Evolutionary conservation across 1,140 invertebrate species (phyloP).

Genomic region (Drosophila eugracilis): DNA sequence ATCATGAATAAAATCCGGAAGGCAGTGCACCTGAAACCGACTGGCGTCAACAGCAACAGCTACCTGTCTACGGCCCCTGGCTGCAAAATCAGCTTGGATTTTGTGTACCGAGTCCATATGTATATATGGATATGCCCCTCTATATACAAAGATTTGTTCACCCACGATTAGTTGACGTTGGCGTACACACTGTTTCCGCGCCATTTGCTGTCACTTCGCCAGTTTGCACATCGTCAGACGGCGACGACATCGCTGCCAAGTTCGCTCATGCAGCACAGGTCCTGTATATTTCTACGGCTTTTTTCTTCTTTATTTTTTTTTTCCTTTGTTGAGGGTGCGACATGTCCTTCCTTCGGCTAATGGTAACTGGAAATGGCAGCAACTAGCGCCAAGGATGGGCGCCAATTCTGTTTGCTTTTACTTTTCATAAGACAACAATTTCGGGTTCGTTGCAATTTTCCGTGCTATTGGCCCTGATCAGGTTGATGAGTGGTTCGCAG

Average conservation of each 20-base stretch:
- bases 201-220: slow-evolving; percentile 82
- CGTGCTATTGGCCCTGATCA: slow-evolving; percentile 75
- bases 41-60: slow-evolving; percentile 51
- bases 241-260: slow-evolving; percentile 59
- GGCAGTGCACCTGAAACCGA: slow-evolving; percentile 50
- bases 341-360: slow-evolving; percentile 61
- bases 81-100: slow-evolving; percentile 7
- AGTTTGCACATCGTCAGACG: slow-evolving; percentile 80
- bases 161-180: slow-evolving; percentile 81
- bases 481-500: slow-evolving; percentile 50
- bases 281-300: slow-evolving; percentile 23
- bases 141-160: slow-evolving; percentile 71
- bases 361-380: slow-evolving; percentile 77
- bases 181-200: slow-evolving; percentile 76
- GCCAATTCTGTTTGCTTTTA: slow-evolving; percentile 71
- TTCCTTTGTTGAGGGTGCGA: slow-evolving; percentile 6
- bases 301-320: slow-evolving; percentile 1
- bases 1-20: slow-evolving; percentile 5
- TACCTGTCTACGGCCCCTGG: slow-evolving; percentile 30
- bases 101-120: slow-evolving; percentile 78
- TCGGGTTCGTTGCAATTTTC: slow-evolving; percentile 65
- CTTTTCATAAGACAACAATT: slow-evolving; percentile 67
- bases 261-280: slow-evolving; percentile 72
- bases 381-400: slow-evolving; percentile 52
- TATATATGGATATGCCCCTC: slow-evolving; percentile 73